Percentiles rank a stretch among this genome's conserved stretches.
These are phyloP conservation scores for Machimus atricapillus DNA, from an alignment of 2,888 invertebrate genomes.

Conservation along the genomic window DNA sequence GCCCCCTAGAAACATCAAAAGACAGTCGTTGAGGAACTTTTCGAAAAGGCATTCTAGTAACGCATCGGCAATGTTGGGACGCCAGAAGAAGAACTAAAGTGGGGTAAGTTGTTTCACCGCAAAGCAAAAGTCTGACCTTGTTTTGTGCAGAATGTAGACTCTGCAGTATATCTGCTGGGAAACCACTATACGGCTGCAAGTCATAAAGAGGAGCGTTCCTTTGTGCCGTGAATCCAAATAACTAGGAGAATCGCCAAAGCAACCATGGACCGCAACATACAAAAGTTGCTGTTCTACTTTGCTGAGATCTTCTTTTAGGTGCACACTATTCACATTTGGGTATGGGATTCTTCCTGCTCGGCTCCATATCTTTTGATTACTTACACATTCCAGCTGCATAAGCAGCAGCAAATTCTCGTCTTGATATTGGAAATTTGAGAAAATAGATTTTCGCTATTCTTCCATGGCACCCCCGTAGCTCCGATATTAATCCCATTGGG, in stretches of 20 bases:
- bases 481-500: background rate
- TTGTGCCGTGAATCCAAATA: background rate
- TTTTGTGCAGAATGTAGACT: background rate
- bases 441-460: background rate
- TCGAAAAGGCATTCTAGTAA: background rate
- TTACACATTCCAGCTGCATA: background rate
- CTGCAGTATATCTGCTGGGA: background rate
- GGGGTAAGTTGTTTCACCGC: background rate
- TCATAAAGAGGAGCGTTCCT: background rate
- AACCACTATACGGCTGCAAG: background rate
- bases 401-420: background rate
- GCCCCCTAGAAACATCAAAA: background rate
- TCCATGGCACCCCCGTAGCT: background rate
- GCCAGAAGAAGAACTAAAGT: background rate
- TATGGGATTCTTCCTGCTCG: background rate
- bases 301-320: background rate
- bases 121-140: background rate
- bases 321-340: background rate
- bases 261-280: background rate
- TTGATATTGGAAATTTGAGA: background rate
- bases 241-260: background rate
- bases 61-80: background rate
- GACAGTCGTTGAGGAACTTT: background rate
- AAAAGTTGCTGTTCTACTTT: background rate
- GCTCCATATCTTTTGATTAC: background rate